These are phyloP conservation scores for Psittacara wagleri DNA, from an alignment of 2,113 vertebrate species.

Conservation along the genomic window DNA sequence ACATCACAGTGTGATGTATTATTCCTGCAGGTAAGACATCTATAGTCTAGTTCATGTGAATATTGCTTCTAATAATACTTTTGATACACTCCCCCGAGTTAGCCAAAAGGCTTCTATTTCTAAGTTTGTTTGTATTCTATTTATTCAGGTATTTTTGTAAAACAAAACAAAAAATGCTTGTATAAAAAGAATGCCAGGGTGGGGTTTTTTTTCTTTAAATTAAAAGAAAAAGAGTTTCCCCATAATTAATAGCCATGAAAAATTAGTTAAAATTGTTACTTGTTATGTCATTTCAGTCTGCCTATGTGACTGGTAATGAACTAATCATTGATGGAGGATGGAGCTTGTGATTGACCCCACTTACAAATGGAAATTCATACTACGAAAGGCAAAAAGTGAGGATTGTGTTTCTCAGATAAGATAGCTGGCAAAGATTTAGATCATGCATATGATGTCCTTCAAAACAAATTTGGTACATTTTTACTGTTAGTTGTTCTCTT, in stretches of 20 bases:
- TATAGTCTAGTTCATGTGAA: background rate
- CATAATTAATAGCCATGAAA: background rate
- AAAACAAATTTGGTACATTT: background rate
- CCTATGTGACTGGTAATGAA: constrained; percentile 89
- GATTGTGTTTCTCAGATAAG: background rate
- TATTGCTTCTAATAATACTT: background rate
- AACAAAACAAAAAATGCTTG: background rate
- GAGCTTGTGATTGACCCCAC: constrained; percentile 80
- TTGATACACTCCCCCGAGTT: background rate
- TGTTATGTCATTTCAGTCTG: constrained; percentile 78
- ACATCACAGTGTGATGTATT: background rate
- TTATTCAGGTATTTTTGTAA: background rate
- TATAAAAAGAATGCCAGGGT: background rate
- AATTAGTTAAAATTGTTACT: background rate
- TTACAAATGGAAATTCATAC: background rate
- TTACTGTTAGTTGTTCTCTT: background rate
- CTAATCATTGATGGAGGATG: constrained; percentile 94
- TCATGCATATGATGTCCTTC: background rate
- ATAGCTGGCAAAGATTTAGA: background rate
- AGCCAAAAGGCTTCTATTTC: background rate
- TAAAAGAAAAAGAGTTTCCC: background rate
- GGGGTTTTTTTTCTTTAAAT: background rate
- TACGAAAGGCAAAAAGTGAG: background rate
- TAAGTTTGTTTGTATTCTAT: background rate
- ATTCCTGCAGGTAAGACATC: background rate